Percentiles rank a stretch among this genome's conserved stretches.
Conservation (phyloP, 2,888 invertebrate genomes). For the Marasmarcha lunaedactyla region DNA sequence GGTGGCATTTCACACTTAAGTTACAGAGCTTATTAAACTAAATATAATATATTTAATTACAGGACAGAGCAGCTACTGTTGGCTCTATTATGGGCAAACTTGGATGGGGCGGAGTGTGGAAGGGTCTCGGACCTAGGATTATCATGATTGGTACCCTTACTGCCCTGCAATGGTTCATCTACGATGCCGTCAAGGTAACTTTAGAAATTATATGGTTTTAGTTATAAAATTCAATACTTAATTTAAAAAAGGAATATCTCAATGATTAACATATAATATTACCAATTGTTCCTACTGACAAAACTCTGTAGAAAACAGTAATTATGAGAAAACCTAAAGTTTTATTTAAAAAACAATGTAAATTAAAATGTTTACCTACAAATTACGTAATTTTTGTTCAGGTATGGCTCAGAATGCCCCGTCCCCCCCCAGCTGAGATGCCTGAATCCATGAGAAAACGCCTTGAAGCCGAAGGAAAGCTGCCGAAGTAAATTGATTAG, state of each 20-base stretch:
- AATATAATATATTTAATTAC: too few relatives aligned
- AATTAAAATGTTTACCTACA: background rate
- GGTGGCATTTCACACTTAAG: too few relatives aligned
- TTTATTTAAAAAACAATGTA: too few relatives aligned
- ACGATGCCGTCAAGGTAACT: constrained; percentile 91
- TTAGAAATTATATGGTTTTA: background rate
- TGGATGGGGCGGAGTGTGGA: constrained; percentile 79
- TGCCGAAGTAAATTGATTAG: constrained; percentile 4
- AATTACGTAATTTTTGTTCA: too few relatives aligned
- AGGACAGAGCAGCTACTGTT: constrained; percentile 59
- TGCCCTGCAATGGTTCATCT: constrained; percentile 97
- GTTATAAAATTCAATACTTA: background rate
- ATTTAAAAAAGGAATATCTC: constrained; percentile 5
- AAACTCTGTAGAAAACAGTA: constrained; percentile 28
- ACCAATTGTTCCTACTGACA: constrained; percentile 61
- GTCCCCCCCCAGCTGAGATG: constrained; percentile 97
- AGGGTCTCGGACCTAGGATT: constrained; percentile 91
- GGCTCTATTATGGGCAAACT: constrained; percentile 61
- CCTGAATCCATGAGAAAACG: constrained; percentile 90
- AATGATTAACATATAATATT: constrained; percentile 34
- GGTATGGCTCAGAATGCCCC: constrained; percentile 84
- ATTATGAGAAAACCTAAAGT: too few relatives aligned
- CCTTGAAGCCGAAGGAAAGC: constrained; percentile 48
- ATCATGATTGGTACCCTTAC: constrained; percentile 98
- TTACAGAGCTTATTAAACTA: too few relatives aligned